These are phyloP conservation scores for Chelonus insularis DNA, from an alignment of 1,140 invertebrate species.

Conservation along the genomic window DNA sequence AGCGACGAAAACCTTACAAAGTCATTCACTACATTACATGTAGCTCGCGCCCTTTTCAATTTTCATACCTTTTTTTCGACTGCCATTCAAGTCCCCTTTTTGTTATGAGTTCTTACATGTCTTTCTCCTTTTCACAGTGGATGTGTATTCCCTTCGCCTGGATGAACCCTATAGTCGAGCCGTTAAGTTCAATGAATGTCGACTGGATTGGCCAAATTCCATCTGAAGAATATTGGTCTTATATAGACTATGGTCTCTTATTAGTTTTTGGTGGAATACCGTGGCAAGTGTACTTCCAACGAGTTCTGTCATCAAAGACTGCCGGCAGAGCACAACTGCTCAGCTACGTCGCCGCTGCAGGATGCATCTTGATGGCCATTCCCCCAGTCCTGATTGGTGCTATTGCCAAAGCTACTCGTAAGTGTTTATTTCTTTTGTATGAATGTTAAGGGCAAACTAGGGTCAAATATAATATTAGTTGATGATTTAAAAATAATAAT, in stretches of 20 bases:
- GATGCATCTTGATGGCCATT: constrained; percentile 95
- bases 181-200: constrained; percentile 77
- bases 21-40: neutral
- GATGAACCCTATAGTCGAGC: constrained; percentile 79
- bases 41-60: constrained; percentile 5
- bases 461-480: no score
- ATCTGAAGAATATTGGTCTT: constrained; percentile 75
- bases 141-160: constrained; percentile 97
- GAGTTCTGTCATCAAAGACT: constrained; percentile 94
- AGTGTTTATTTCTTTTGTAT: no score
- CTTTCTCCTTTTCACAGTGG: constrained; percentile 66
- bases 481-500: no score
- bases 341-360: constrained; percentile 94
- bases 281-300: constrained; percentile 98
- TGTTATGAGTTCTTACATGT: neutral
- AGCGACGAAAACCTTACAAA: constrained; percentile 21
- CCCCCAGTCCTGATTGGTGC: constrained; percentile 95
- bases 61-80: neutral
- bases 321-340: constrained; percentile 89
- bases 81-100: neutral
- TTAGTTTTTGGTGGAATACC: constrained; percentile 97
- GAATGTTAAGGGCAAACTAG: no score
- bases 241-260: constrained; percentile 89
- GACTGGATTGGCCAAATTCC: constrained; percentile 88
- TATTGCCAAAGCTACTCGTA: constrained; percentile 92